Percentiles rank a stretch among this genome's conserved stretches.
Conservation (phyloP, 2,888 invertebrate genomes). For the Mimumesa dahlbomi region DNA sequence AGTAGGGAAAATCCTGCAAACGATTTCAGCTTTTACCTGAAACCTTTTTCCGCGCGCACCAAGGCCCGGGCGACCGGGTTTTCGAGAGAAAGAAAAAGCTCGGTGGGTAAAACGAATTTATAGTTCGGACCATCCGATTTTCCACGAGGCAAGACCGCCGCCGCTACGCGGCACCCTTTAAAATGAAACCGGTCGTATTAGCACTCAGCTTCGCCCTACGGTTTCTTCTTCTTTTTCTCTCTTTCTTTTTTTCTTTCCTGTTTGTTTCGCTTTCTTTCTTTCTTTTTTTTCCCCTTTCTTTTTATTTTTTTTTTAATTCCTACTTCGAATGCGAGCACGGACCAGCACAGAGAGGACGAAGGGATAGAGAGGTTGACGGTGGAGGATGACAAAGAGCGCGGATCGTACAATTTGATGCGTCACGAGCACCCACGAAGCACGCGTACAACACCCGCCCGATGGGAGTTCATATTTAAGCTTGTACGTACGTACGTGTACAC, state of each 20-base stretch:
- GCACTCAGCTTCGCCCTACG: not conserved
- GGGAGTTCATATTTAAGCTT: too few relatives aligned
- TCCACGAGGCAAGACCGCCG: not conserved
- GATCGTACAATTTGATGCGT: slow-evolving; percentile 21
- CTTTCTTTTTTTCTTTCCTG: too few relatives aligned
- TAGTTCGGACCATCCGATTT: slow-evolving; percentile 19
- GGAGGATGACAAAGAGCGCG: slow-evolving; percentile 6
- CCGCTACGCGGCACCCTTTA: not conserved
- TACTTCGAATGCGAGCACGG: not conserved
- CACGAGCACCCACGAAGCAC: slow-evolving; percentile 11
- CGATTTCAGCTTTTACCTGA: slow-evolving; percentile 56
- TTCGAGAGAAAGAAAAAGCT: not conserved
- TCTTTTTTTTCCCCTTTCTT: too few relatives aligned
- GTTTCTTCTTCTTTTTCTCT: too few relatives aligned
- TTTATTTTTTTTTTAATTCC: too few relatives aligned
- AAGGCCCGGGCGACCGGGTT: slow-evolving; percentile 1
- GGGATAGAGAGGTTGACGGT: not conserved
- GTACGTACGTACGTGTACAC: slow-evolving; percentile 1
- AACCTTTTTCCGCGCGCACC: slow-evolving; percentile 23
- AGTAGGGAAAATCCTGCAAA: slow-evolving; percentile 39
- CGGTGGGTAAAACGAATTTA: slow-evolving; percentile 29
- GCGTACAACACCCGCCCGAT: not conserved
- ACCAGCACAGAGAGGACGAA: not conserved
- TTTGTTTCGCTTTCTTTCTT: too few relatives aligned
- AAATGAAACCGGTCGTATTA: not conserved